These are phyloP conservation scores for Mobula hypostoma DNA, from an alignment of 2,113 vertebrate genomes.

Conservation along the genomic window DNA sequence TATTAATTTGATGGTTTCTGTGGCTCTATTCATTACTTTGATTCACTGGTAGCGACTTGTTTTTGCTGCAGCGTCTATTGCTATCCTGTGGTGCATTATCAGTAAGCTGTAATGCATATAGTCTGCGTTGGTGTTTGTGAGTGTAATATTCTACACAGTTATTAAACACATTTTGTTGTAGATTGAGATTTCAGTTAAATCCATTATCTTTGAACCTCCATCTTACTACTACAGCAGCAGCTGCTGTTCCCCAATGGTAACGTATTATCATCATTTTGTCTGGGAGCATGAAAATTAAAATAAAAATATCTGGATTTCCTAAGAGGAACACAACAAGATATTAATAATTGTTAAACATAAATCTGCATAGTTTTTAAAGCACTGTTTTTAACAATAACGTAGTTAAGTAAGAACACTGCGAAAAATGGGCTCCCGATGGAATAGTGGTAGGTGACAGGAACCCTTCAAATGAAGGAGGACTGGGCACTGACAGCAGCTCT, in stretches of 20 bases:
- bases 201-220: neutral
- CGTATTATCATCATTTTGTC: neutral
- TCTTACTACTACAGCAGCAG: neutral
- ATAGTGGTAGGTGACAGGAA: neutral
- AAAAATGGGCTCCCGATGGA: neutral
- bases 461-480: neutral
- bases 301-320: neutral
- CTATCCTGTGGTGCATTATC: neutral
- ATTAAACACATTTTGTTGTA: neutral
- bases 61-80: neutral
- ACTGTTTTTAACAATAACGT: too few relatives aligned
- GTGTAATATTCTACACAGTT: neutral
- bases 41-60: constrained; percentile 18
- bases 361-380: neutral
- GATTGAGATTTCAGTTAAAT: neutral
- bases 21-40: constrained; percentile 1
- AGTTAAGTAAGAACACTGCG: neutral
- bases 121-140: constrained; percentile 2
- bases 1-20: neutral
- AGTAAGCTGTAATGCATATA: neutral
- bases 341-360: neutral
- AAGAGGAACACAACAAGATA: neutral
- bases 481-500: neutral
- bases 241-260: neutral
- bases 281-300: neutral